phyloP scores from a whole-genome alignment of 2,797 vertebrate species.

The Hyperoplus lanceolatus region DNA sequence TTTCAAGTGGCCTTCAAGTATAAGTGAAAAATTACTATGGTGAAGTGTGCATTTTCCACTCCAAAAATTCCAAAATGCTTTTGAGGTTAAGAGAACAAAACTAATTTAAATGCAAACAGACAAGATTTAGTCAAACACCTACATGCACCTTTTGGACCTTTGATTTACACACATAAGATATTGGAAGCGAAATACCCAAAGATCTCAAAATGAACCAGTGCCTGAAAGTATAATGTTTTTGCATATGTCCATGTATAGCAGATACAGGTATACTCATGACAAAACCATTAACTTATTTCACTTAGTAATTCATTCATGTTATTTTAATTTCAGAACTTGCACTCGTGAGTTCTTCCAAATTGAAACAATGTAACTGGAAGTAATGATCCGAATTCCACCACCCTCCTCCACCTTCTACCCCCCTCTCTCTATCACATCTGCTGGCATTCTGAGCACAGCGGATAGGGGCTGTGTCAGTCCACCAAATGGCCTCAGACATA shows the following conservation, averaged over 20 bases:
- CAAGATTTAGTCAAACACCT: too few species aligned
- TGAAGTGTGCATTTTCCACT: too few species aligned
- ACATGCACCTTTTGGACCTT: too few species aligned
- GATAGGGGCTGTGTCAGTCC: constrained; percentile 63
- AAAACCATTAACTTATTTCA: not conserved
- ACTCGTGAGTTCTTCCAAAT: not conserved
- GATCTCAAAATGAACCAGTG: too few species aligned
- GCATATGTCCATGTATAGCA: not conserved
- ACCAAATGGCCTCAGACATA: constrained; percentile 43
- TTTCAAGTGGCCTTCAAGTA: too few species aligned
- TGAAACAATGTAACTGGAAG: not conserved
- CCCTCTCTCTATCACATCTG: constrained; percentile 43
- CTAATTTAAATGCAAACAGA: too few species aligned
- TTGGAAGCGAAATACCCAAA: too few species aligned
- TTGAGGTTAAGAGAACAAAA: too few species aligned
- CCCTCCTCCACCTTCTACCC: constrained; percentile 9
- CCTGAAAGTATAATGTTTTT: not conserved
- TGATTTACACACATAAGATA: too few species aligned
- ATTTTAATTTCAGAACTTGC: not conserved
- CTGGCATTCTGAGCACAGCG: constrained; percentile 43
- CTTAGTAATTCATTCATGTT: not conserved
- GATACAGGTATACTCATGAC: not conserved
- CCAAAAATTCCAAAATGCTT: too few species aligned
- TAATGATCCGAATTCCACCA: not conserved
- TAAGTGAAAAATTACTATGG: too few species aligned